Conservation (phyloP, 92 coral and sea anemone genomes). For the Zoanthus solanderi region DNA sequence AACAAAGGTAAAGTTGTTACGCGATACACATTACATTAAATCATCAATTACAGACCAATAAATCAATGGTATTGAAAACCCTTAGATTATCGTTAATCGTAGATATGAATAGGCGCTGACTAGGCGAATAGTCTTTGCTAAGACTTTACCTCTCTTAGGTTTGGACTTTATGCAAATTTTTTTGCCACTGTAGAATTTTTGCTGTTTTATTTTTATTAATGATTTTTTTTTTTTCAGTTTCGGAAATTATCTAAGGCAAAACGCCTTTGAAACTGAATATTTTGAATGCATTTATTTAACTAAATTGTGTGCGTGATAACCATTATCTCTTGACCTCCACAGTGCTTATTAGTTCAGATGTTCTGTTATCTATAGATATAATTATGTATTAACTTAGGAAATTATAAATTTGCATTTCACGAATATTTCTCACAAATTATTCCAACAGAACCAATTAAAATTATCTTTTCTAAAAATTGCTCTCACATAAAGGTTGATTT, state of each 20-base stretch:
- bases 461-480: too few species aligned
- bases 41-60: neutral
- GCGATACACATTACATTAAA: neutral
- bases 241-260: too few species aligned
- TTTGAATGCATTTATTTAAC: neutral
- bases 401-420: neutral
- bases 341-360: neutral
- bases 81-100: neutral
- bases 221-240: too few species aligned
- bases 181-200: too few species aligned
- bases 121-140: neutral
- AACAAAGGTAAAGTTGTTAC: constrained; percentile 78
- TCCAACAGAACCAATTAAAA: neutral
- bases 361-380: neutral
- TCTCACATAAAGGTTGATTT: too few species aligned
- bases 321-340: neutral
- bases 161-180: too few species aligned
- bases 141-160: neutral
- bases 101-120: neutral
- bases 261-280: neutral
- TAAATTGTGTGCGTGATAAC: neutral
- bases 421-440: neutral
- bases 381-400: neutral
- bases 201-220: too few species aligned
- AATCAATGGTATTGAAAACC: too few species aligned